Base-by-base conservation (phyloP, 2,888 invertebrate genomes). In the Augiades crinisus region DNA sequence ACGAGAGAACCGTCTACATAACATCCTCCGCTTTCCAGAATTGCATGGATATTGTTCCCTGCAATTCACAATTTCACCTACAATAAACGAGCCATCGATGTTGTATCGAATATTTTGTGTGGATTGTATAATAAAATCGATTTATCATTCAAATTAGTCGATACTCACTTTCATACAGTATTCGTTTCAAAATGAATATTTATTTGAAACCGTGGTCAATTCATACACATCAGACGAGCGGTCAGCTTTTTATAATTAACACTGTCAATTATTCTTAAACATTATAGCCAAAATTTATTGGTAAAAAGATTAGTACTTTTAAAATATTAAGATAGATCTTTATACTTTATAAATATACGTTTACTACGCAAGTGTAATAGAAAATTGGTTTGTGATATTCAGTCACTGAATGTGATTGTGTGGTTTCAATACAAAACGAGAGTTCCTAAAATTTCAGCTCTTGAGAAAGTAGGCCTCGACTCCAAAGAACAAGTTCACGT, bases 401-500 rank as follows among this genome's bases (percentile, higher is more conserved):
- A 19, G 27, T 41, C 17, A 8, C 10, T 31, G 12, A 50, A 36
- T 50, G 43, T 21, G 43, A 43, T 43, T 50, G n/a, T 19, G 30
- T 43, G 36, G 30, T 43, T 27, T 36, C 43, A 43, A 50, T 4
- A 50, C 36, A 36, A 33, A 24, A 10, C 19, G 41, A 34, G 17
- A 12, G 34, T 34, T 33, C 19, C 27, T 8, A 30, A 45, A 46
- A 53, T 50, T 53, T 47, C 47, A 57, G 41, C 38, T 16, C 46
- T 51, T 40, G 17, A 49, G 45, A 49, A 45, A 41, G 51, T 47
- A 53, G 51, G 38, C 21, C 51, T 31, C 36, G 14, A 22, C 16
- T 51, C 51, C 68, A 72, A 69, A 64, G 57, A 60, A 64, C 59
- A 61, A 62, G 60, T 65, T 67, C 65, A 64, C 62, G 63, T 67